Percentiles rank a stretch among this genome's conserved stretches.
Evolutionary conservation across 2,888 invertebrate species (phyloP).

Genomic region (Argyresthia goedartella): DNA sequence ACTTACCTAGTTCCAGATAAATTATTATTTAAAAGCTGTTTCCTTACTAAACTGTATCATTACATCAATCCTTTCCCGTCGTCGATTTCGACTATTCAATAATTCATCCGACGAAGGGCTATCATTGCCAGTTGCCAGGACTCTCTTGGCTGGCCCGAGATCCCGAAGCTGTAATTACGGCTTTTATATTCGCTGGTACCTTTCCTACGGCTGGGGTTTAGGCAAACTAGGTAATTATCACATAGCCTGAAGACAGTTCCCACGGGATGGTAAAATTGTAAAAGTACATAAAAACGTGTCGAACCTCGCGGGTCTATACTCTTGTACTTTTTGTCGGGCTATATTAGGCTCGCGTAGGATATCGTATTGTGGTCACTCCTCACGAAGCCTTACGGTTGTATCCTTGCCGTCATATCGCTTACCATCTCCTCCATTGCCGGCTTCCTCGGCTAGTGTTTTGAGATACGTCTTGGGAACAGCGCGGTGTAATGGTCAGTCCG

Average conservation of each 20-base stretch:
- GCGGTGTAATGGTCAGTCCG: not conserved
- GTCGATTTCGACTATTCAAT: conserved; percentile 26
- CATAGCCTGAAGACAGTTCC: conserved; percentile 54
- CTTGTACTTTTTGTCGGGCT: conserved; percentile 34
- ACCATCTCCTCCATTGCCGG: not conserved
- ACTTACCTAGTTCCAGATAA: too few species aligned
- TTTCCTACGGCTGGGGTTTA: conserved; percentile 33
- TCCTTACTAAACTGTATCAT: not conserved
- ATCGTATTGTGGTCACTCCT: conserved; percentile 38
- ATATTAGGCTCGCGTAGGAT: conserved; percentile 32
- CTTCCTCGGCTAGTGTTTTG: not conserved
- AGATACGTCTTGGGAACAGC: not conserved
- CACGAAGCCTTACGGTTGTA: conserved; percentile 37
- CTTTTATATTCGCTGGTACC: conserved; percentile 37
- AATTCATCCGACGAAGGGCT: conserved; percentile 31
- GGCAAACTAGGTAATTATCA: conserved; percentile 63
- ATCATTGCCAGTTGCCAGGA: conserved; percentile 22
- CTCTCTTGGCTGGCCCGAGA: conserved; percentile 31
- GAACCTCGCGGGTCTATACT: conserved; percentile 42
- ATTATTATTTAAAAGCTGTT: too few species aligned
- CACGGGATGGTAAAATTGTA: conserved; percentile 58
- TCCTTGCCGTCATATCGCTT: conserved; percentile 5
- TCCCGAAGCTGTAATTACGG: conserved; percentile 40
- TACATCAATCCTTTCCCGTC: not conserved
- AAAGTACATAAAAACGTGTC: conserved; percentile 51